phyloP scores from a whole-genome alignment of 2,888 invertebrate genomes.

The Orchesellides sinensis region DNA sequence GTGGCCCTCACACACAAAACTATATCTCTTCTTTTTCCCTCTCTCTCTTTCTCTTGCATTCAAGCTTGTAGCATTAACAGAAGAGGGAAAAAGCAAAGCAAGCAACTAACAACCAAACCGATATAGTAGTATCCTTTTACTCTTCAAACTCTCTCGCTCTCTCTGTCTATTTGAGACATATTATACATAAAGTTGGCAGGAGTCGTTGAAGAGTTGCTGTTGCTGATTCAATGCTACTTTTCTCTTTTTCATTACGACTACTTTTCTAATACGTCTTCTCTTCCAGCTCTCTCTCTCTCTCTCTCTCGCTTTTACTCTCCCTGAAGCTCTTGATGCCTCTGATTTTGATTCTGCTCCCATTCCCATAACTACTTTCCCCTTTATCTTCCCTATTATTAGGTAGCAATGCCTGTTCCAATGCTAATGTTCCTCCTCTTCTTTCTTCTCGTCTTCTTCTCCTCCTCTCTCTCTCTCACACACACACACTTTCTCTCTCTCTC shows the following conservation, averaged over 20 bases:
- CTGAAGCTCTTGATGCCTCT: constrained; percentile 41
- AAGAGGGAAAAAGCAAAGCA: constrained; percentile 61
- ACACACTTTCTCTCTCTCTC: not conserved
- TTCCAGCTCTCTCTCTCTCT: not conserved
- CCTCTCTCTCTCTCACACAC: not conserved
- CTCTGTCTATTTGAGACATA: constrained; percentile 61
- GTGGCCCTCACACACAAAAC: constrained; percentile 59
- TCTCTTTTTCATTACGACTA: constrained; percentile 39
- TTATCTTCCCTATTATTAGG: constrained; percentile 38
- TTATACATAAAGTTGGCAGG: constrained; percentile 68
- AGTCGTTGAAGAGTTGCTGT: constrained; percentile 64
- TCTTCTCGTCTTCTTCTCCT: constrained; percentile 5
- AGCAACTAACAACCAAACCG: constrained; percentile 64
- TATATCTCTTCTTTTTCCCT: too few species aligned
- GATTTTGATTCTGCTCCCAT: constrained; percentile 41
- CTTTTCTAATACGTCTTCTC: constrained; percentile 61
- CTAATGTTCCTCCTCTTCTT: constrained; percentile 36
- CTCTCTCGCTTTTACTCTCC: constrained; percentile 11
- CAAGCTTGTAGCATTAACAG: constrained; percentile 43
- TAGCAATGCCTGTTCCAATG: constrained; percentile 24
- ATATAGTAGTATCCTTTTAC: constrained; percentile 63
- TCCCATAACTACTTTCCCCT: constrained; percentile 45
- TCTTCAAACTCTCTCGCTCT: constrained; percentile 60
- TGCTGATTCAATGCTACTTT: constrained; percentile 54
- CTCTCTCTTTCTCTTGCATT: too few species aligned